Percentiles rank a stretch among this genome's conserved stretches.
Evolutionary conservation across 2,113 vertebrate genomes (phyloP).

Genomic region (Herpetotheres cachinnans): DNA sequence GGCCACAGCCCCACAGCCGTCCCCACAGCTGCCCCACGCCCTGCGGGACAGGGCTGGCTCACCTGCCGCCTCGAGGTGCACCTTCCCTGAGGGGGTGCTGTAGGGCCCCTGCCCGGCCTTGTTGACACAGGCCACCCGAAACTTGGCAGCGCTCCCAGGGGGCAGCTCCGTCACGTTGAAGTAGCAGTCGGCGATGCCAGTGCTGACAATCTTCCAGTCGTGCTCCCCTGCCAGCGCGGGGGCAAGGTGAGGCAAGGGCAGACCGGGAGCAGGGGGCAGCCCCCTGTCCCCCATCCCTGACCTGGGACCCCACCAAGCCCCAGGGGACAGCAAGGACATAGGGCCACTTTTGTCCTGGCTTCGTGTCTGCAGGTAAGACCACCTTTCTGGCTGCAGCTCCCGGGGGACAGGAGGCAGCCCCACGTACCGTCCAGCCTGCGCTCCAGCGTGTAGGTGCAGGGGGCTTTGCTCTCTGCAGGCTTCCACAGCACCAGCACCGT

Average conservation of each 20-base stretch:
- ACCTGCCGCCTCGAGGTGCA: constrained; percentile 82
- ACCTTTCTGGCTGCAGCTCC: background rate
- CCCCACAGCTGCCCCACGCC: rapidly evolving
- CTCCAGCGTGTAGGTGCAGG: constrained; percentile 93
- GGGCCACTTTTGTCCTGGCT: background rate
- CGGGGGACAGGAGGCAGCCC: background rate
- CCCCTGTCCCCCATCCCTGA: no score
- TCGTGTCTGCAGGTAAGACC: background rate
- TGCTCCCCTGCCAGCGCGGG: constrained; percentile 75
- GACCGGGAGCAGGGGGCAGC: background rate
- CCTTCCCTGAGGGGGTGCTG: constrained; percentile 84
- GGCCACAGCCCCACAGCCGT: no score
- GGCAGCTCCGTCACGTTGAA: constrained; percentile 90
- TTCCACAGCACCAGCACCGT: constrained; percentile 95
- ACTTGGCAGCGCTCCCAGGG: constrained; percentile 75
- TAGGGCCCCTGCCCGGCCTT: constrained; percentile 95
- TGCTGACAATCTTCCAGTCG: constrained; percentile 86
- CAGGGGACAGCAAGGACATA: background rate
- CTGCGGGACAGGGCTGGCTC: background rate
- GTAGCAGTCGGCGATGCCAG: constrained; percentile 89
- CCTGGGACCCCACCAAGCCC: background rate
- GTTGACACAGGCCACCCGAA: constrained; percentile 94
- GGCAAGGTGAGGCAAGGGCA: background rate
- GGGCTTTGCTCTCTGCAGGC: constrained; percentile 86
- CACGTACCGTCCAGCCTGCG: constrained; percentile 82